Evolutionary conservation across 2,888 invertebrate genomes (phyloP).

Genomic region (Amiota mariae): DNA sequence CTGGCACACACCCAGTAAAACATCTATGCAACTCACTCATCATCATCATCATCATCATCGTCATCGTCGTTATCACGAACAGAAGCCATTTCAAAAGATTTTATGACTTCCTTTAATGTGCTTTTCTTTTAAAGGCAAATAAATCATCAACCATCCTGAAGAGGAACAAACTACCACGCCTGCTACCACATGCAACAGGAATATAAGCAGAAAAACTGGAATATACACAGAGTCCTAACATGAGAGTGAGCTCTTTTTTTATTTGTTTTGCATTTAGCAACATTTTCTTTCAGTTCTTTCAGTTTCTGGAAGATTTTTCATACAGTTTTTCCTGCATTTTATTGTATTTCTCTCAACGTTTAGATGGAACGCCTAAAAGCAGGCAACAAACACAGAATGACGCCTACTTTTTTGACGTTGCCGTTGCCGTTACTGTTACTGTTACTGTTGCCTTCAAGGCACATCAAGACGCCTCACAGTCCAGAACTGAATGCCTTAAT

Average conservation of each 20-base stretch:
- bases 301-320: neutral
- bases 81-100: conserved; percentile 16
- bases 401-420: conserved; percentile 4
- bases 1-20: no score
- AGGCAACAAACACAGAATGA: neutral
- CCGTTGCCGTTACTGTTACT: no score
- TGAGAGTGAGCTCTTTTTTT: conserved; percentile 2
- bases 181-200: conserved; percentile 18
- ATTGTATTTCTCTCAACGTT: conserved; percentile 9
- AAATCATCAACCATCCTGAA: neutral
- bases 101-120: conserved; percentile 17
- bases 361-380: conserved; percentile 3
- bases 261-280: conserved; percentile 16
- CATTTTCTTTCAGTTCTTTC: neutral
- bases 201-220: neutral
- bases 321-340: conserved; percentile 6
- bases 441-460: neutral
- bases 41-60: no score
- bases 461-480: neutral
- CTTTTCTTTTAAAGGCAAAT: neutral
- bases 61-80: no score
- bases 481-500: neutral
- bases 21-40: no score
- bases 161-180: neutral
- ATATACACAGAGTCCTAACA: no score